Evolutionary conservation across 30 jellyfish, hydroid and myxozoan species (phyloP).

Genomic region (Sanderia malayensis): DNA sequence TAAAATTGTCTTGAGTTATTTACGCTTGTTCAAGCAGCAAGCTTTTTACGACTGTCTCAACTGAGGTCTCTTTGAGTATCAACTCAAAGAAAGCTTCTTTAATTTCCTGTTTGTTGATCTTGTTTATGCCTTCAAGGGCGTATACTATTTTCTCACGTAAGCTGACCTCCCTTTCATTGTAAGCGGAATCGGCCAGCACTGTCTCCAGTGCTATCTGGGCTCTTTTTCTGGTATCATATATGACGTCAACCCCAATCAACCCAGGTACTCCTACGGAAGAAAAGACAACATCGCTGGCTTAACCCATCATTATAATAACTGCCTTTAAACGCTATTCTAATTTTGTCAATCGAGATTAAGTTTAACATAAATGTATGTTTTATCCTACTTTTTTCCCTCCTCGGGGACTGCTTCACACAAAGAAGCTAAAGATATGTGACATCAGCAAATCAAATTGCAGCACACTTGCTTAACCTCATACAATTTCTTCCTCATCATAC

Average conservation of each 20-base stretch:
- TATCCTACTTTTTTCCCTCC: too few relatives aligned
- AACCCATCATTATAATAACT: too few relatives aligned
- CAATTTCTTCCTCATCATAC: too few relatives aligned
- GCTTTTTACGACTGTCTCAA: slow-evolving; percentile 73
- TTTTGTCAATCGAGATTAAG: too few relatives aligned
- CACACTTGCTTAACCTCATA: too few relatives aligned
- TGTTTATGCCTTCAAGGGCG: slow-evolving; percentile 87
- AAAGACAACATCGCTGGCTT: too few relatives aligned
- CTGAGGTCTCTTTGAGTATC: slow-evolving; percentile 83
- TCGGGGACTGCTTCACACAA: too few relatives aligned
- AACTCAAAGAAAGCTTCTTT: slow-evolving; percentile 91
- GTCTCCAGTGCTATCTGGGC: slow-evolving; percentile 84
- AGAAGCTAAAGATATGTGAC: too few relatives aligned
- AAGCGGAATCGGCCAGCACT: slow-evolving; percentile 62
- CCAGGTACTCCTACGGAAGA: slow-evolving; percentile 98
- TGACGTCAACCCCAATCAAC: slow-evolving; percentile 52
- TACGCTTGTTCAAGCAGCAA: slow-evolving; percentile 39
- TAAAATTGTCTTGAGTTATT: background rate
- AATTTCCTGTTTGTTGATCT: slow-evolving; percentile 75
- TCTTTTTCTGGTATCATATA: slow-evolving; percentile 72
- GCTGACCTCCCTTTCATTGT: slow-evolving; percentile 52
- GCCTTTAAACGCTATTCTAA: too few relatives aligned
- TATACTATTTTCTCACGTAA: slow-evolving; percentile 70
- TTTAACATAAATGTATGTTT: too few relatives aligned
- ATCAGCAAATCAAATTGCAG: too few relatives aligned